phyloP scores from a whole-genome alignment of 2,888 invertebrate species.

The Callyntrura sp. region DNA sequence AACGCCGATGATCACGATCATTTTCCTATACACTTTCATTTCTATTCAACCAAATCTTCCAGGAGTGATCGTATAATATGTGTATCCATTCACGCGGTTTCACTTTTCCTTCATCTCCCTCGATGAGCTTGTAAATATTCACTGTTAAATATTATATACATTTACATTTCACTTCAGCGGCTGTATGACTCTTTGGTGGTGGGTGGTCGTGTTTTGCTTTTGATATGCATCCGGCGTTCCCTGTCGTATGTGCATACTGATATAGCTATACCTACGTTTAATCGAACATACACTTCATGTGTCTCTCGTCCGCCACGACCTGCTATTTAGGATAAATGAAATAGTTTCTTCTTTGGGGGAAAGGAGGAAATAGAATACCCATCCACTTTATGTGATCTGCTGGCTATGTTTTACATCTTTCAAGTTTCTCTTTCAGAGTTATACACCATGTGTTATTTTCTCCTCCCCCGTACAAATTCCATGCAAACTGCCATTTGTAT shows the following conservation, averaged over 20 bases:
- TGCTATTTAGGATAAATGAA: slow-evolving; percentile 66
- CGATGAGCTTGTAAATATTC: slow-evolving; percentile 22
- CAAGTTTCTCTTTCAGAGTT: slow-evolving; percentile 58
- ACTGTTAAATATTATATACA: slow-evolving; percentile 20
- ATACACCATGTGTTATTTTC: slow-evolving; percentile 71
- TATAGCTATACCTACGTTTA: neutral
- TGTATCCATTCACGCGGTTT: slow-evolving; percentile 17
- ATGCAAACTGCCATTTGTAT: slow-evolving; percentile 74
- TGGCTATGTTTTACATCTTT: slow-evolving; percentile 66
- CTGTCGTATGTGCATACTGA: too few relatives aligned
- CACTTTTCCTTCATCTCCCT: neutral
- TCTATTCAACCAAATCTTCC: slow-evolving; percentile 36
- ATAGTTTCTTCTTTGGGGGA: slow-evolving; percentile 51
- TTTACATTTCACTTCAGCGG: neutral
- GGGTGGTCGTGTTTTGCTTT: too few relatives aligned
- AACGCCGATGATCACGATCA: slow-evolving; percentile 57
- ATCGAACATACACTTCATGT: neutral
- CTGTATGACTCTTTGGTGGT: too few relatives aligned
- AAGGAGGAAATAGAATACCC: slow-evolving; percentile 66
- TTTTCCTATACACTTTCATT: slow-evolving; percentile 41
- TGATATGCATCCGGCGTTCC: too few relatives aligned
- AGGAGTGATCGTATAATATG: neutral
- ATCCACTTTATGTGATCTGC: slow-evolving; percentile 72
- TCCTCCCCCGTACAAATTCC: slow-evolving; percentile 50
- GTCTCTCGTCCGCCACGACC: neutral